Evolutionary conservation across 2,113 vertebrate species (phyloP).

Genomic region (Mesitornis unicolor): DNA sequence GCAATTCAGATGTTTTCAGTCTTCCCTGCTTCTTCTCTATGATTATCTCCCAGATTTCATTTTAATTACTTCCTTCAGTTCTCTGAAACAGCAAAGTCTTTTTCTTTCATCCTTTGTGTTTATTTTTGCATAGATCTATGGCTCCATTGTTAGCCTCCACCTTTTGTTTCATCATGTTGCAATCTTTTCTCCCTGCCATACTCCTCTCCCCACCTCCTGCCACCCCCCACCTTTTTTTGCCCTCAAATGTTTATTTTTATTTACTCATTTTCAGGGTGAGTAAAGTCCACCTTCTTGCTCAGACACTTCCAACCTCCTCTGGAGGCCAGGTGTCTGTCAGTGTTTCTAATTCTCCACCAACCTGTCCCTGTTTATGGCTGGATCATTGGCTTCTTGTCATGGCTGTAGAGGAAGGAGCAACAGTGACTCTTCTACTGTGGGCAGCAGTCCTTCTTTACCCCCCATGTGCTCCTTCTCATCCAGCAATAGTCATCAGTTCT

Average conservation of each 20-base stretch:
- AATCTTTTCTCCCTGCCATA: background rate
- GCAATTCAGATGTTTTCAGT: background rate
- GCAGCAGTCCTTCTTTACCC: background rate
- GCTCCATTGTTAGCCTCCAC: background rate
- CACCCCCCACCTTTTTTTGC: background rate
- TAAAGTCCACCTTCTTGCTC: background rate
- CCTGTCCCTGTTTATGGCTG: background rate
- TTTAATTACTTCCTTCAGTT: background rate
- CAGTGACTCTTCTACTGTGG: background rate
- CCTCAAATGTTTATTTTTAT: background rate
- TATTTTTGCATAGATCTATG: background rate
- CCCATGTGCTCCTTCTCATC: background rate
- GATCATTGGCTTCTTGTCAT: background rate
- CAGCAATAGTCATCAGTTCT: background rate
- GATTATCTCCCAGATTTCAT: background rate
- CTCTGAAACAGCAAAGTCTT: background rate
- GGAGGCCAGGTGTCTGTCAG: background rate
- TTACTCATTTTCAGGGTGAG: background rate
- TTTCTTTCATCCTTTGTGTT: background rate
- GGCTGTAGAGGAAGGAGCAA: background rate
- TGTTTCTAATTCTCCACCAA: background rate
- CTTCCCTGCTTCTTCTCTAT: background rate
- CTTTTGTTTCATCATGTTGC: background rate
- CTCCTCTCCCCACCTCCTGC: accelerated
- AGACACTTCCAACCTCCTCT: background rate